Evolutionary conservation across 2,888 invertebrate species (phyloP).

Genomic region (Drosophila paranaensis): DNA sequence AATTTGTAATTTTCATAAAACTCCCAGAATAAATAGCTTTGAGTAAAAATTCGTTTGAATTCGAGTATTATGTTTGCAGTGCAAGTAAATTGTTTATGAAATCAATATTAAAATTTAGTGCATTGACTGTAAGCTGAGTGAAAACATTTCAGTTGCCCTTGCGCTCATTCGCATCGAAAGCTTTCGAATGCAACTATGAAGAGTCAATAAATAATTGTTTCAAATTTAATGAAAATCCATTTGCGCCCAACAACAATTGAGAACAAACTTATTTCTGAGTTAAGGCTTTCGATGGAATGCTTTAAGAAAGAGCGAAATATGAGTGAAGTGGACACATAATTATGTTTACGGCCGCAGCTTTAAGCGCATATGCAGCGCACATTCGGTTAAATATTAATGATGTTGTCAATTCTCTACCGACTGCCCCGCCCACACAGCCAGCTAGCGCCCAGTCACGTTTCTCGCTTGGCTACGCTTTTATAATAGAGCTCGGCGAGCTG

Average conservation of each 20-base stretch:
- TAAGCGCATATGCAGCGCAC: conserved; percentile 21
- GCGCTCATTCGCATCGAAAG: neutral
- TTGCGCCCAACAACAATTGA: neutral
- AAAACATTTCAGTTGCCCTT: neutral
- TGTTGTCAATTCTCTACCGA: conserved; percentile 19
- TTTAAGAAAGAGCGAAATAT: conserved; percentile 6
- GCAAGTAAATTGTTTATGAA: neutral
- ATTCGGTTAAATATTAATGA: conserved; percentile 45
- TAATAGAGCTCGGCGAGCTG: conserved; percentile 23
- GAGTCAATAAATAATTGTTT: neutral
- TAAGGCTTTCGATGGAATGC: neutral
- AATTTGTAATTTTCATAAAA: neutral
- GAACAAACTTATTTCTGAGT: neutral
- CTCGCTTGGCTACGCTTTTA: conserved; percentile 44
- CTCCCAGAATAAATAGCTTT: too few species aligned
- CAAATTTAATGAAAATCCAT: neutral
- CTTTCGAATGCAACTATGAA: neutral
- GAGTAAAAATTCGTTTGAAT: neutral
- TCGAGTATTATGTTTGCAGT: neutral
- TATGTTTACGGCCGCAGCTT: conserved; percentile 37
- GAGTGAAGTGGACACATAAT: conserved; percentile 21
- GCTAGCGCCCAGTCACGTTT: conserved; percentile 56
- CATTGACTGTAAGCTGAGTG: neutral
- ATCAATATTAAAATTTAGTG: neutral
- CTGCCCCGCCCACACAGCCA: neutral